phyloP scores from a whole-genome alignment of 2,797 vertebrate species.

The Phrynocephalus guinanensis region DNA sequence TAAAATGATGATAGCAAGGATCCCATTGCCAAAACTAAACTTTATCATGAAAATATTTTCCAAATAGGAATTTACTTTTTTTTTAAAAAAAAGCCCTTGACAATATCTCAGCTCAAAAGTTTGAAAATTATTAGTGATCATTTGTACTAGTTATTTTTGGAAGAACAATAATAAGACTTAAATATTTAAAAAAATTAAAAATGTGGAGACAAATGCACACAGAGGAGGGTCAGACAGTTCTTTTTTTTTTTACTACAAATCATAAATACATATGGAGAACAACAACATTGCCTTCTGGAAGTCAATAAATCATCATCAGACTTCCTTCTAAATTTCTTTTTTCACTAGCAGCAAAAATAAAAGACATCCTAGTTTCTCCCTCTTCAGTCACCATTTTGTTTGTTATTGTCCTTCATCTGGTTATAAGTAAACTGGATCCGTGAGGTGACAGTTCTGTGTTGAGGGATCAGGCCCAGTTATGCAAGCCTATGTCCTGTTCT shows the following conservation, averaged over 20 bases:
- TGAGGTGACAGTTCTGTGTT: not conserved
- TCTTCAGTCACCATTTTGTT: not conserved
- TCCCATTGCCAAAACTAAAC: constrained; percentile 63
- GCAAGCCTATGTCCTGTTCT: constrained; percentile 67
- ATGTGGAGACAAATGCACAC: not conserved
- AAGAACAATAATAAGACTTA: constrained; percentile 32
- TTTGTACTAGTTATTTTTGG: constrained; percentile 61
- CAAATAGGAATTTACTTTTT: constrained; percentile 55
- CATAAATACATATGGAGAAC: constrained; percentile 55
- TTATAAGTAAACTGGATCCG: constrained; percentile 40
- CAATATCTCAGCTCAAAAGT: constrained; percentile 40
- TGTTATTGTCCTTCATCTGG: constrained; percentile 21
- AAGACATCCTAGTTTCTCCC: not conserved
- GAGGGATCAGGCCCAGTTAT: constrained; percentile 53
- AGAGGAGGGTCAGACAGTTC: not conserved
- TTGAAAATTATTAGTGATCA: constrained; percentile 64
- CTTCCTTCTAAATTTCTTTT: not conserved
- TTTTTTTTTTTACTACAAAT: constrained; percentile 51
- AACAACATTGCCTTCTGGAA: constrained; percentile 27
- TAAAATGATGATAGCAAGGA: constrained; percentile 66
- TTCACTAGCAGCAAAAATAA: not conserved
- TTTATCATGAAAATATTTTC: constrained; percentile 58
- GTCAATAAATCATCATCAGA: constrained; percentile 24
- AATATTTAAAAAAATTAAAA: not conserved
- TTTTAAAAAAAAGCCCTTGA: constrained; percentile 30